phyloP scores from a whole-genome alignment of 2,113 vertebrate genomes.

The Pipra filicauda region DNA sequence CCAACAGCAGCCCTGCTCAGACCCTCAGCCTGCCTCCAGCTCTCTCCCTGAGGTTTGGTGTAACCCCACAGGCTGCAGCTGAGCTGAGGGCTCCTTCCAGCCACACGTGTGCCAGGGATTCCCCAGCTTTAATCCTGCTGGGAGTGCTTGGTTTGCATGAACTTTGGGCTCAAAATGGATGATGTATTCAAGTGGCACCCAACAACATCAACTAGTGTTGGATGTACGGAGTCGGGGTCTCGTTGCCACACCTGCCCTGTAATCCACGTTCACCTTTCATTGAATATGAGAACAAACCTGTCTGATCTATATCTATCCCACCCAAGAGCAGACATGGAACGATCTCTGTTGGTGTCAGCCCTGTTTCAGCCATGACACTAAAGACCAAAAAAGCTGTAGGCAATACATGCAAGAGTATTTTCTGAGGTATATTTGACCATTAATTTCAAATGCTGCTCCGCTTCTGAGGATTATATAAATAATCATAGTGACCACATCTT shows the following conservation, averaged over 20 bases:
- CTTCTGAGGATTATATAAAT: not conserved
- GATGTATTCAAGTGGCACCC: not conserved
- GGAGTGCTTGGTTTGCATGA: not conserved
- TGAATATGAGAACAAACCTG: not conserved
- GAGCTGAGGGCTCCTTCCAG: not conserved
- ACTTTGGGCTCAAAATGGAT: not conserved
- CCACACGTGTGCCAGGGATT: rapidly evolving
- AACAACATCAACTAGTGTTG: rapidly evolving
- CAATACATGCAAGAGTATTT: rapidly evolving
- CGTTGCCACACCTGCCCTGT: not conserved
- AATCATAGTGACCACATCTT: not conserved
- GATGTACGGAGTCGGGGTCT: not conserved
- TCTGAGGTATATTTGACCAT: not conserved
- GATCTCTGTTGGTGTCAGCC: not conserved
- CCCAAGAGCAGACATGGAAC: rapidly evolving
- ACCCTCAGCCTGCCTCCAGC: not conserved
- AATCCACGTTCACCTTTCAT: not conserved
- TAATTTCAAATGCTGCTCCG: not conserved
- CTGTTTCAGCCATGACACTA: not conserved
- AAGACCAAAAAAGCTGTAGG: not conserved
- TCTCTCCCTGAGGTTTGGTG: not conserved
- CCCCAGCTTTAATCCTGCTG: not conserved
- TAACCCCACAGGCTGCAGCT: not conserved
- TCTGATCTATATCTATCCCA: not conserved
- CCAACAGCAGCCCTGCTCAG: not conserved